These are phyloP conservation scores for Luperina nickerlii DNA, from an alignment of 2,888 invertebrate species.

Conservation along the genomic window DNA sequence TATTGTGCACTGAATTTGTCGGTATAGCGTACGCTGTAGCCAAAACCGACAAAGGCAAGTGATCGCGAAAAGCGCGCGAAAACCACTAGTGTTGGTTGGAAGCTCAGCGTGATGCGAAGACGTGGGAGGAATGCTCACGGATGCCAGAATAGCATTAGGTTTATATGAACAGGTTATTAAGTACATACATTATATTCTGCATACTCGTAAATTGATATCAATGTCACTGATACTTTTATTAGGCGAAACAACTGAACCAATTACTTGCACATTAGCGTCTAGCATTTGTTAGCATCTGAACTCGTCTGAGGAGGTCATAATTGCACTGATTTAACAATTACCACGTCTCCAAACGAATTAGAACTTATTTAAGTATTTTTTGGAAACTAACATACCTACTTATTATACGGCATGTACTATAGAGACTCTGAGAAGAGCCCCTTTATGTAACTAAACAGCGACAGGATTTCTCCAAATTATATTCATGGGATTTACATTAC, in stretches of 20 bases:
- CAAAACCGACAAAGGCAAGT: constrained; percentile 72
- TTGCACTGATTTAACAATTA: constrained; percentile 59
- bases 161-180: constrained; percentile 70
- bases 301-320: constrained; percentile 40
- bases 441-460: too few relatives aligned
- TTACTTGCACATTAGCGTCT: constrained; percentile 51
- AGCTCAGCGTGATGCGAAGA: constrained; percentile 66
- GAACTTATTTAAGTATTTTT: constrained; percentile 2
- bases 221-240: constrained; percentile 58
- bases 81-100: constrained; percentile 73
- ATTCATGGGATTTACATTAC: too few relatives aligned
- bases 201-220: constrained; percentile 59
- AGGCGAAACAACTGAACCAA: constrained; percentile 45
- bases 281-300: constrained; percentile 37
- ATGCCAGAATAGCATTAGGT: constrained; percentile 74
- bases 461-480: too few relatives aligned
- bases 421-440: too few relatives aligned
- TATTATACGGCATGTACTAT: not conserved
- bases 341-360: constrained; percentile 25
- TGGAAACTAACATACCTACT: not conserved
- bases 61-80: constrained; percentile 83
- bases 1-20: constrained; percentile 36
- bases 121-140: constrained; percentile 75
- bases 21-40: constrained; percentile 22
- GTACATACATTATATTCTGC: constrained; percentile 47